Evolutionary conservation across 2,113 vertebrate species (phyloP).

Genomic region (Cynopterus brachyotis): DNA sequence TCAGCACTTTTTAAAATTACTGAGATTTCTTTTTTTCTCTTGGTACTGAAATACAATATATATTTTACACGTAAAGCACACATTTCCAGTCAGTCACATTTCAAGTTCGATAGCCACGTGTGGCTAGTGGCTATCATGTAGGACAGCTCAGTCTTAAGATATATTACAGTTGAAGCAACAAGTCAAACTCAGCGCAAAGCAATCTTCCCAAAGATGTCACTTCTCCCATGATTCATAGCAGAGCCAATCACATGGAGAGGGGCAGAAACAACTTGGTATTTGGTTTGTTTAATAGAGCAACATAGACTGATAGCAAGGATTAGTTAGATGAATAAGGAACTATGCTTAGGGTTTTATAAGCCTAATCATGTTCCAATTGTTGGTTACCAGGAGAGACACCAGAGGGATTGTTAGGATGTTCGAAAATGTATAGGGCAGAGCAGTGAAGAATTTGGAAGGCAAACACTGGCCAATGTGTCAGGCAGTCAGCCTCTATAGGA

Average conservation of each 20-base stretch:
- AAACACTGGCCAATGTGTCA: not conserved
- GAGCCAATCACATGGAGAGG: not conserved
- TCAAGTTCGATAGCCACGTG: not conserved
- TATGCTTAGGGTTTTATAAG: not conserved
- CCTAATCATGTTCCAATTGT: not conserved
- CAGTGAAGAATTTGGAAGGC: not conserved
- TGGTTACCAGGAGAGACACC: not conserved
- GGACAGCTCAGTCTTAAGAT: not conserved
- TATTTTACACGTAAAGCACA: not conserved
- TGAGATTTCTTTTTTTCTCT: not conserved
- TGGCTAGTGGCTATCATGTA: not conserved
- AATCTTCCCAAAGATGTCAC: not conserved
- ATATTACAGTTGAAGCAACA: not conserved
- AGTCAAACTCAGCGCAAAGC: not conserved
- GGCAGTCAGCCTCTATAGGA: not conserved
- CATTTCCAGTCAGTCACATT: not conserved
- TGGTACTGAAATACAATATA: not conserved
- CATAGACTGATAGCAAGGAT: not conserved
- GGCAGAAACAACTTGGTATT: not conserved
- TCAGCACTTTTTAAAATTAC: not conserved
- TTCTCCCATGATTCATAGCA: not conserved
- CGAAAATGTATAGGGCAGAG: not conserved
- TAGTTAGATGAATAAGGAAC: not conserved
- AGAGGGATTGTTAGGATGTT: not conserved
- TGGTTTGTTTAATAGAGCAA: not conserved